Base-by-base conservation (phyloP, 2,888 invertebrate genomes). In the Teleogryllus oceanicus region DNA sequence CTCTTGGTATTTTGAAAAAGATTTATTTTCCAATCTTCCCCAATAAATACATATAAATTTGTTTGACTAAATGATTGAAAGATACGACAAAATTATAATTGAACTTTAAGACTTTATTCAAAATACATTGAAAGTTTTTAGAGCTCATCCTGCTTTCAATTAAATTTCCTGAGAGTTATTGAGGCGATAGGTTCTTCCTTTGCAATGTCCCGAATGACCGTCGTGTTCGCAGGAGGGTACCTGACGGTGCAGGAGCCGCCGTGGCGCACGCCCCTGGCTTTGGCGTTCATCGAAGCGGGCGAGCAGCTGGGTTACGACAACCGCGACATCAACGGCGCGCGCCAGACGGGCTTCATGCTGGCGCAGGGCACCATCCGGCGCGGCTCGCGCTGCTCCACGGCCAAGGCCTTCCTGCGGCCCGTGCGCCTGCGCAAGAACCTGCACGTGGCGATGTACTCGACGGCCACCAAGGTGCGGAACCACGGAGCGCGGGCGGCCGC, bases 301-400 rank as follows among this genome's bases (percentile, higher is more conserved):
- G 89, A 90, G 85, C 96, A 96, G 86, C 87, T 96, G 83, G 96
- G 96, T 49, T 95, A 95, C 85, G 92, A 92, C 76, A 92, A 92
- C 83, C 90, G 94, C 37, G 96, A 96, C 85, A 91, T 94, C 82
- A 96, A 96, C 85, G 96, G 95, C 2, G 94, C 90, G 82, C 90
- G 92, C 84, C 95, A 96, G 86, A 94, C 94, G 0, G 96, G 95
- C 24, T 96, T 96, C 84, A 95, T 95, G 94, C 85, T 96, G n/a
- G 92, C 95, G 1, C 96, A 96, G 87, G 94, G 93, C 16, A 96
- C 96, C 0, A 92, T 95, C 81, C 88, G 96, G 21, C 90, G 96
- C 78, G 96, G 96, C 0, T 93, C 93, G 49, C 89, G 96, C 78
- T 96, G 96, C 86, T 95, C 94, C 82, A 96, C 96, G 0, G 92